These are phyloP conservation scores for Drosophila leontia DNA, from an alignment of 1,140 invertebrate species.

Conservation along the genomic window DNA sequence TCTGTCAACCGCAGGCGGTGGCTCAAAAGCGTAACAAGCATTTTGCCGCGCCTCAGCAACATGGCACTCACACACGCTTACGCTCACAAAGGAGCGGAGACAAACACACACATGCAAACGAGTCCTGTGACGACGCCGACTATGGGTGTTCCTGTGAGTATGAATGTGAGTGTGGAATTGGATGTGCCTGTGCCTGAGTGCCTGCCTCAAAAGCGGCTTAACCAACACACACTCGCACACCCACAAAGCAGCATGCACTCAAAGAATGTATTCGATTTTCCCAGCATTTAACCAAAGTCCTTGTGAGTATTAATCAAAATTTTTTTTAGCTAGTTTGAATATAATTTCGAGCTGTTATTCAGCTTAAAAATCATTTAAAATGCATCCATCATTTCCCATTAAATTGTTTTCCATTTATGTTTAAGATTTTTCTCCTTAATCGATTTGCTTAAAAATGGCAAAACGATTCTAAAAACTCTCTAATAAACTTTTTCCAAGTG, in stretches of 20 bases:
- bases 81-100: conserved; percentile 30
- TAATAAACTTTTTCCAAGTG: conserved; percentile 3
- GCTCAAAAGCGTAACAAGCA: conserved; percentile 77
- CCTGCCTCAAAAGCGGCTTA: conserved; percentile 76
- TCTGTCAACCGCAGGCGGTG: conserved; percentile 75
- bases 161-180: conserved; percentile 9
- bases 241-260: conserved; percentile 17
- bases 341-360: neutral
- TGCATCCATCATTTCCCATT: neutral
- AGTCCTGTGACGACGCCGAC: conserved; percentile 25
- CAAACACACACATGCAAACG: conserved; percentile 34
- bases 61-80: conserved; percentile 34
- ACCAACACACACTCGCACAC: conserved; percentile 38
- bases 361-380: too few species aligned
- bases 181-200: conserved; percentile 52
- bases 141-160: conserved; percentile 16
- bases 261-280: conserved; percentile 1
- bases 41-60: conserved; percentile 65
- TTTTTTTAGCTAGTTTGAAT: neutral
- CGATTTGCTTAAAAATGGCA: too few species aligned
- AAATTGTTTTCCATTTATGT: neutral
- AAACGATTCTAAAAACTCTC: neutral
- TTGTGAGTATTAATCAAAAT: too few species aligned
- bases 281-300: neutral
- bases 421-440: neutral